Base-by-base conservation (phyloP, 53 echinoderm and acorn worm genomes). In the Stichopus horrens region DNA sequence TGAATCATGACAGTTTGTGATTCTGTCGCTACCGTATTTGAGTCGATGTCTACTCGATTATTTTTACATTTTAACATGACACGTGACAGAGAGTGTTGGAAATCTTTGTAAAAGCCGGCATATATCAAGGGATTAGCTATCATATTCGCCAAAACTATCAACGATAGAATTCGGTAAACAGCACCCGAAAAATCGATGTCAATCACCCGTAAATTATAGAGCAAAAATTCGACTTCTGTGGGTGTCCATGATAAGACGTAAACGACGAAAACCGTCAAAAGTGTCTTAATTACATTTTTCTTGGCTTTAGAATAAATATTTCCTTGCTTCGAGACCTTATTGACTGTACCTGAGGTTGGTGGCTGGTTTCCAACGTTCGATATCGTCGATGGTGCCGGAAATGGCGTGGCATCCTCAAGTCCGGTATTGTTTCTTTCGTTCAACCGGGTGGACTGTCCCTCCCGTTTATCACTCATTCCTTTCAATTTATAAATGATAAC, bases 161-260 rank as follows among this genome's bases (percentile, higher is more conserved):
- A 9, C 21, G 82, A 81, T 18, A 81, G 21, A 16, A 81, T 81
- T 3, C 82, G 55, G 57, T 81, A 81, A 6, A 81, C 57, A 0
- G 82, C 21, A n/a, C 82, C 82, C 13, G 82, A 81, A 54, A 81
- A 81, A n/a, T 81, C 20, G 52, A 81, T 81, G 8, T 81, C 82
- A 21, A 81, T 81, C 56, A 57, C 86, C 3, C 90, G 77, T 7
- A 90, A 73, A 37, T 90, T 90, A 51, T 90, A 90, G 8, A 77
- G 68, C 54, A 90, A 54, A 78, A 86, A 90, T 16, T 76, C 20
- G 6, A 90, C 63, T 57, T 90, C 86, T 13, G 86, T 90, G 7
- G 90, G 90, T 58, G 90, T 90, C 90, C 90, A 90, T 9, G 86
- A 86, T 7, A 90, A 58, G 6, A 78, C 79, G 21, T 86, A 90